A percentile compares a stretch with the other conserved stretches of the same genome.
These are phyloP conservation scores for Troides helena DNA, from an alignment of 2,888 invertebrate species.

Conservation along the genomic window DNA sequence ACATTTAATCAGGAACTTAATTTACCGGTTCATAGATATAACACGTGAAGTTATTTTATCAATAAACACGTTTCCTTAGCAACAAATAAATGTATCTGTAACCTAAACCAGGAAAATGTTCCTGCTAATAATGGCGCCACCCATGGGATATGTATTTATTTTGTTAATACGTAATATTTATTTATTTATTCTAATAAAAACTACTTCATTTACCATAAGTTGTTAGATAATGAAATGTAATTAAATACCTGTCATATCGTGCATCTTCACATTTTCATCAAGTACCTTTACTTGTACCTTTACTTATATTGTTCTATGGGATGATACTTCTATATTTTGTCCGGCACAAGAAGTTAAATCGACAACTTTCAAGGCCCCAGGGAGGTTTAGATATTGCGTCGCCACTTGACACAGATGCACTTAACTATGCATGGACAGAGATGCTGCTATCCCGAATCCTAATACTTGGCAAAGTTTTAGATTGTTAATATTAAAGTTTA, in stretches of 20 bases:
- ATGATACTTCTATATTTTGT: not conserved
- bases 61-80: not conserved
- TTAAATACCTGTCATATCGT: not conserved
- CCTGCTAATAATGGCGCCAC: no score
- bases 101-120: no score
- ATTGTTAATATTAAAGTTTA: conserved; percentile 60
- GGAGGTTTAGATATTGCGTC: conserved; percentile 67
- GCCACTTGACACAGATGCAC: conserved; percentile 70
- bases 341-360: conserved; percentile 27
- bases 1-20: not conserved
- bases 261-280: not conserved
- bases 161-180: no score
- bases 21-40: not conserved
- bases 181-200: no score
- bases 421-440: conserved; percentile 76
- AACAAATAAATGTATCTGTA: not conserved
- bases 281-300: not conserved
- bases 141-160: not conserved
- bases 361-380: conserved; percentile 38
- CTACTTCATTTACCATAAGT: no score
- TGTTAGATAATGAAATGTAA: not conserved
- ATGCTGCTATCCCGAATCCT: conserved; percentile 58
- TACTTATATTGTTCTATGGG: not conserved
- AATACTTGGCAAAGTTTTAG: conserved; percentile 58
- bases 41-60: not conserved